phyloP scores from a whole-genome alignment of 2,113 vertebrate genomes.

The Poeciliopsis turrubarensis region DNA sequence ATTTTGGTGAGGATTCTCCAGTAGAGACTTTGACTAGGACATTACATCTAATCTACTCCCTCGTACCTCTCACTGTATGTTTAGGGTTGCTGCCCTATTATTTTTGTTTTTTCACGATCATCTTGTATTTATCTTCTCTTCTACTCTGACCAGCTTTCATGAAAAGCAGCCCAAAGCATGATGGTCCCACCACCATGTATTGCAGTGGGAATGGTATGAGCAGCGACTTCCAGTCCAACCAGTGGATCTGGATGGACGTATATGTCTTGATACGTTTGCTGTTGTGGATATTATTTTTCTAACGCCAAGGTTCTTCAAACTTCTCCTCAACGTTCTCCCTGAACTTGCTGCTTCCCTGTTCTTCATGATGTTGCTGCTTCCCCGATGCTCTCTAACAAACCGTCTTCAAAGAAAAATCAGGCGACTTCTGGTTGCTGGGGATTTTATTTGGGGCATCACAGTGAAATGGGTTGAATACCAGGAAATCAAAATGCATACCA shows the following conservation, averaged over 20 bases:
- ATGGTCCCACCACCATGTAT: background rate
- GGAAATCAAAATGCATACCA: background rate
- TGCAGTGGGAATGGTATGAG: background rate
- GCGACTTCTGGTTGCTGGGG: background rate
- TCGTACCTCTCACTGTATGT: too few relatives aligned
- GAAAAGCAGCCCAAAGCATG: background rate
- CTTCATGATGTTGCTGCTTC: background rate
- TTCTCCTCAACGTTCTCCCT: background rate
- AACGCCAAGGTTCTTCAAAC: background rate
- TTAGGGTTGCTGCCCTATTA: too few relatives aligned
- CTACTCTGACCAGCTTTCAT: background rate
- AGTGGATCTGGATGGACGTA: too few relatives aligned
- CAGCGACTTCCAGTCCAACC: too few relatives aligned
- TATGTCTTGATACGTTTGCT: too few relatives aligned
- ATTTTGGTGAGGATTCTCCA: too few relatives aligned
- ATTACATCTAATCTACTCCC: too few relatives aligned
- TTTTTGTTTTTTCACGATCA: background rate
- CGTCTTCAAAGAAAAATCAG: background rate
- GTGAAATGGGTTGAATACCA: background rate
- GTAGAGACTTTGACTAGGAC: too few relatives aligned
- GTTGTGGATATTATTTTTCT: background rate
- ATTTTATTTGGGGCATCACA: background rate
- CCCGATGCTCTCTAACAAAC: background rate
- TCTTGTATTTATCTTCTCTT: background rate
- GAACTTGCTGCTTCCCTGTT: background rate